Evolutionary conservation across 2,888 invertebrate genomes (phyloP).

Genomic region (Scaptomyza cyrtandrae): DNA sequence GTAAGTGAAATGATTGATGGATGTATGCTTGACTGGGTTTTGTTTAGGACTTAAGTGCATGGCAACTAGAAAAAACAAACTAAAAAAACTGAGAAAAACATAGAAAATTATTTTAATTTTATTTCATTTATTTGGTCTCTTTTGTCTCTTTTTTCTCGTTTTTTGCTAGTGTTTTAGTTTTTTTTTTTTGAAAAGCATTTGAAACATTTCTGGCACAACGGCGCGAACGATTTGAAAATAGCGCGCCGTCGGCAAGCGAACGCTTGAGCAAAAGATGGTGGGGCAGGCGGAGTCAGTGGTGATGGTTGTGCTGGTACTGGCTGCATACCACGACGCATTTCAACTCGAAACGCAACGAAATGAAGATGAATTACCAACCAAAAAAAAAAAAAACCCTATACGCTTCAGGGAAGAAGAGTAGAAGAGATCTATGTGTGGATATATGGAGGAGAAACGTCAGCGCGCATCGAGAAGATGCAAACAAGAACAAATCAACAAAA

Average conservation of each 20-base stretch:
- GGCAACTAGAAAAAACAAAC: slow-evolving; percentile 46
- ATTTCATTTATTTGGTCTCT: slow-evolving; percentile 16
- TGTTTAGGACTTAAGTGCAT: slow-evolving; percentile 61
- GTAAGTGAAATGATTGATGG: slow-evolving; percentile 70
- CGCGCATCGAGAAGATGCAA: slow-evolving; percentile 36
- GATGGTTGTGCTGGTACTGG: slow-evolving; percentile 9
- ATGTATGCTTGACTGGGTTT: slow-evolving; percentile 37
- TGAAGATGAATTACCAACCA: slow-evolving; percentile 81
- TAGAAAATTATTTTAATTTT: slow-evolving; percentile 43
- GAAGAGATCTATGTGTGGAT: slow-evolving; percentile 4
- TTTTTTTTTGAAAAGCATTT: slow-evolving; percentile 64
- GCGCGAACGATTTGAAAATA: slow-evolving; percentile 72
- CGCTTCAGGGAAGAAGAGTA: slow-evolving; percentile 44
- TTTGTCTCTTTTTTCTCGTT: slow-evolving; percentile 25
- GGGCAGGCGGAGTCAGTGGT: neutral
- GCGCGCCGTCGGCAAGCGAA: slow-evolving; percentile 27
- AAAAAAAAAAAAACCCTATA: slow-evolving; percentile 41
- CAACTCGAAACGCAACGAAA: slow-evolving; percentile 83
- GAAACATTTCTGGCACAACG: slow-evolving; percentile 77
- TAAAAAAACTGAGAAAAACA: slow-evolving; percentile 2
- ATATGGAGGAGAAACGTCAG: slow-evolving; percentile 26
- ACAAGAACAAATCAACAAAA: slow-evolving; percentile 57
- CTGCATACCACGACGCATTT: slow-evolving; percentile 78
- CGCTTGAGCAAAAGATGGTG: neutral
- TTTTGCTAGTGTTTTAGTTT: slow-evolving; percentile 34